Evolutionary conservation across 92 coral and sea anemone genomes (phyloP).

Genomic region (Epizoanthus stellaris): DNA sequence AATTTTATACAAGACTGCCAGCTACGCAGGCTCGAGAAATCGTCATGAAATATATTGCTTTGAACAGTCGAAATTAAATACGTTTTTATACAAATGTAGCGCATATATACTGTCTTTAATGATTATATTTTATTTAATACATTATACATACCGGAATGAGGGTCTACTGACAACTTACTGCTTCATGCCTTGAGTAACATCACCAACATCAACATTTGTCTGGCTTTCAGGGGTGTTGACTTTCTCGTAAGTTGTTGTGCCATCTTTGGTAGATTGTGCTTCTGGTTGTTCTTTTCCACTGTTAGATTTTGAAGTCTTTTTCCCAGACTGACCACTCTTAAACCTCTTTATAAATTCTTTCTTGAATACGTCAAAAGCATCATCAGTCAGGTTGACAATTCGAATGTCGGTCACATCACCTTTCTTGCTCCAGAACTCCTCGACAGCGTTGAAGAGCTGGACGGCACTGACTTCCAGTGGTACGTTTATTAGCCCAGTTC

Average conservation of each 20-base stretch:
- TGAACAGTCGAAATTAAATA: too few species aligned
- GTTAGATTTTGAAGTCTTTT: background rate
- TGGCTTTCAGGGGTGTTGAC: background rate
- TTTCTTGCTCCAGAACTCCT: conserved; percentile 25
- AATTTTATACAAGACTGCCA: too few species aligned
- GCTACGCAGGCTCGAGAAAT: too few species aligned
- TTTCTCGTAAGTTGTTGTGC: background rate
- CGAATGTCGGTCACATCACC: conserved; percentile 30
- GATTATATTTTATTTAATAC: background rate
- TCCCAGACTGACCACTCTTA: conserved; percentile 4
- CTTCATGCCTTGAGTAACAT: background rate
- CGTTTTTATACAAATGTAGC: too few species aligned
- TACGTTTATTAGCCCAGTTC: conserved; percentile 32
- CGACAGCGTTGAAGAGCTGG: conserved; percentile 36
- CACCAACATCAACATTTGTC: too few species aligned
- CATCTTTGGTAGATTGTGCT: background rate
- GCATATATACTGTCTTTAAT: too few species aligned
- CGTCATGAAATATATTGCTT: too few species aligned
- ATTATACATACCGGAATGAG: background rate
- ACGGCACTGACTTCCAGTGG: conserved; percentile 44
- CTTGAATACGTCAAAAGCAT: conserved; percentile 23
- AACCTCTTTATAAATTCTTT: conserved; percentile 47
- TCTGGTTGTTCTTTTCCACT: background rate
- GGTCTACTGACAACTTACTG: background rate
- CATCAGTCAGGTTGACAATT: conserved; percentile 25